Percentiles rank a stretch among this genome's conserved stretches.
These are phyloP conservation scores for Marronus borbonicus DNA, from an alignment of 2,888 invertebrate genomes.

Conservation along the genomic window DNA sequence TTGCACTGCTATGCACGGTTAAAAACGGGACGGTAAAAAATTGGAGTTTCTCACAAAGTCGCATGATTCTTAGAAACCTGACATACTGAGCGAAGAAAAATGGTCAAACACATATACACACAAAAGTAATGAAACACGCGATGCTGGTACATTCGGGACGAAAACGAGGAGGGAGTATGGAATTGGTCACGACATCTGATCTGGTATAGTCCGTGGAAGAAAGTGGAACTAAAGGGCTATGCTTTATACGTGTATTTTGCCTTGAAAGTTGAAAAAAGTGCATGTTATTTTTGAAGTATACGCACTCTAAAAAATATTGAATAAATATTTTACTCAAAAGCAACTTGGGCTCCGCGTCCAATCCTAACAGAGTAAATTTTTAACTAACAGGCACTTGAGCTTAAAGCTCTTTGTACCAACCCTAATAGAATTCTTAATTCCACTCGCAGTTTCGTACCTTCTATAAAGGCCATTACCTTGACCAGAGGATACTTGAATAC, in stretches of 20 bases:
- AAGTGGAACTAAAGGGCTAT: neutral
- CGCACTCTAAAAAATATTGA: too few species aligned
- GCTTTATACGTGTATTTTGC: neutral
- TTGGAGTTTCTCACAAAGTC: slow-evolving; percentile 69
- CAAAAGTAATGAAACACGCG: slow-evolving; percentile 67
- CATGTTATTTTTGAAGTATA: too few species aligned
- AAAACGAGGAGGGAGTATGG: slow-evolving; percentile 30
- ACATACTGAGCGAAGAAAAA: slow-evolving; percentile 70
- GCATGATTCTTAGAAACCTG: slow-evolving; percentile 70
- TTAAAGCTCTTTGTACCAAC: too few species aligned
- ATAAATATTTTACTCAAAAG: too few species aligned
- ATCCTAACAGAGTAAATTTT: too few species aligned
- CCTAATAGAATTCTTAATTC: too few species aligned
- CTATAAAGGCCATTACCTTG: too few species aligned
- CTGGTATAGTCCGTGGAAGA: slow-evolving; percentile 1
- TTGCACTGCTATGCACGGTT: slow-evolving; percentile 23
- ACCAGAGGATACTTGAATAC: too few species aligned
- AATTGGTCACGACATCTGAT: slow-evolving; percentile 43
- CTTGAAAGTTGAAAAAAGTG: too few species aligned
- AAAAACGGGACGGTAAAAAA: slow-evolving; percentile 62
- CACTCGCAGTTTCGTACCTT: too few species aligned
- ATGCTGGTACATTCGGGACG: slow-evolving; percentile 65
- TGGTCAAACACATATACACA: slow-evolving; percentile 68
- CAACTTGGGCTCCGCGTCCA: too few species aligned
- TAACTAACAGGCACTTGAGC: too few species aligned